Percentiles rank a stretch among this genome's conserved stretches.
These are phyloP conservation scores for Nymphalis urticae DNA, from an alignment of 2,888 invertebrate species.

Conservation along the genomic window DNA sequence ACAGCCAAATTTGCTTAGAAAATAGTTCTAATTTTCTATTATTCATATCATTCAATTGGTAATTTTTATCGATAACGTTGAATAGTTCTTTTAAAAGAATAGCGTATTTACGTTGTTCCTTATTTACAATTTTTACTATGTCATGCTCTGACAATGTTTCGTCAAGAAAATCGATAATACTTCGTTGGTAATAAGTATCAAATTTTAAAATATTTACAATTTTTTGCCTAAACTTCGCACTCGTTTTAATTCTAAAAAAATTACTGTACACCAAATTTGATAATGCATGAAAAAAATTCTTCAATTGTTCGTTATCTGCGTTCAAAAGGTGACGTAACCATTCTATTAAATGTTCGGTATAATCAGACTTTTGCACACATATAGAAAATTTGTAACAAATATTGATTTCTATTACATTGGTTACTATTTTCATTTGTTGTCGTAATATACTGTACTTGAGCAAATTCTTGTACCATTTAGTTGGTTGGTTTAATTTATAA, in stretches of 20 bases:
- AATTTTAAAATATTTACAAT: constrained; percentile 42
- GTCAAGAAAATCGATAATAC: constrained; percentile 55
- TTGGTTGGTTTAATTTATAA: constrained; percentile 39
- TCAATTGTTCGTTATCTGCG: constrained; percentile 39
- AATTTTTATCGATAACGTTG: constrained; percentile 48
- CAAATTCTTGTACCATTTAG: constrained; percentile 47
- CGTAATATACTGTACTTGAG: constrained; percentile 52
- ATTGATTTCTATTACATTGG: constrained; percentile 45
- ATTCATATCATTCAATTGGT: constrained; percentile 45
- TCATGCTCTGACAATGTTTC: constrained; percentile 52
- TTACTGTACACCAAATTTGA: constrained; percentile 46
- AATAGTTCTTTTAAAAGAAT: constrained; percentile 46
- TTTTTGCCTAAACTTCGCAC: constrained; percentile 47
- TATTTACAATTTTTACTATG: constrained; percentile 43
- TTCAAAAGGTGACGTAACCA: constrained; percentile 52
- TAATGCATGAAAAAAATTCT: constrained; percentile 44
- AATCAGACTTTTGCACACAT: constrained; percentile 49
- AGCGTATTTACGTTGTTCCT: constrained; percentile 43
- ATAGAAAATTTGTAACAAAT: constrained; percentile 50
- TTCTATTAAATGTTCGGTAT: constrained; percentile 51
- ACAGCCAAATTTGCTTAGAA: constrained; percentile 41
- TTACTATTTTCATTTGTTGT: constrained; percentile 53
- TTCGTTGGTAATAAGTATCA: constrained; percentile 46
- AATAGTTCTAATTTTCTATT: constrained; percentile 46
- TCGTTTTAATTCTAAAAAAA: constrained; percentile 47